Conservation (phyloP, 1,140 invertebrate species). For the Eupeodes corollae region DNA sequence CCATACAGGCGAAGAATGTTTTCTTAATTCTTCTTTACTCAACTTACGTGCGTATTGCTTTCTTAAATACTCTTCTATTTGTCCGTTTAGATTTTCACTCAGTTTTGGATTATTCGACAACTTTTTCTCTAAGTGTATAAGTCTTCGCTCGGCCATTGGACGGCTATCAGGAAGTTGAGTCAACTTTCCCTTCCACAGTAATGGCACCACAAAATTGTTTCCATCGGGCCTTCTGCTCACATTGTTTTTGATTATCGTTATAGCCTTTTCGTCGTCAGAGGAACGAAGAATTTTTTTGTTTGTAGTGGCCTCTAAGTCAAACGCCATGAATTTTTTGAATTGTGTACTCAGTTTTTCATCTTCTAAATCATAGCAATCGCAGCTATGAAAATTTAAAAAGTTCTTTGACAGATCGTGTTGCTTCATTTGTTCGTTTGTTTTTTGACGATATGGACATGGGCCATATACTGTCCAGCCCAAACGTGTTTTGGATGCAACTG, state of each 20-base stretch:
- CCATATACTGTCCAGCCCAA: constrained; percentile 1
- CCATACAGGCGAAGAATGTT: neutral
- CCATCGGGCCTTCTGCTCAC: too few relatives aligned
- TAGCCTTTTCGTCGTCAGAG: neutral
- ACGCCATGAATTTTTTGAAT: neutral
- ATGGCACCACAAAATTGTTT: too few relatives aligned
- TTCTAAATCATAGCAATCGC: neutral
- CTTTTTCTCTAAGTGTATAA: too few relatives aligned
- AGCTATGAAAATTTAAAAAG: neutral
- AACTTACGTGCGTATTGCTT: too few relatives aligned
- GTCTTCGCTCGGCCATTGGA: too few relatives aligned
- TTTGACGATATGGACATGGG: neutral
- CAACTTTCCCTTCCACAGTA: too few relatives aligned
- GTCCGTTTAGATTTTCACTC: too few relatives aligned
- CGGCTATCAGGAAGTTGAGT: too few relatives aligned
- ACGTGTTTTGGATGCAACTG: neutral
- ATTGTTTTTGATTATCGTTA: too few relatives aligned
- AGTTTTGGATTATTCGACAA: too few relatives aligned
- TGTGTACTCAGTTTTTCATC: neutral
- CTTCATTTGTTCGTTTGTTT: neutral
- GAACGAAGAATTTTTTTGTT: neutral
- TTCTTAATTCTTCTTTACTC: neutral
- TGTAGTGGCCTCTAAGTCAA: neutral
- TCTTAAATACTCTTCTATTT: too few relatives aligned
- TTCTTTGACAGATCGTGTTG: neutral